Evolutionary conservation across 2,113 vertebrate species (phyloP).

Genomic region (Phaethornis superciliosus): DNA sequence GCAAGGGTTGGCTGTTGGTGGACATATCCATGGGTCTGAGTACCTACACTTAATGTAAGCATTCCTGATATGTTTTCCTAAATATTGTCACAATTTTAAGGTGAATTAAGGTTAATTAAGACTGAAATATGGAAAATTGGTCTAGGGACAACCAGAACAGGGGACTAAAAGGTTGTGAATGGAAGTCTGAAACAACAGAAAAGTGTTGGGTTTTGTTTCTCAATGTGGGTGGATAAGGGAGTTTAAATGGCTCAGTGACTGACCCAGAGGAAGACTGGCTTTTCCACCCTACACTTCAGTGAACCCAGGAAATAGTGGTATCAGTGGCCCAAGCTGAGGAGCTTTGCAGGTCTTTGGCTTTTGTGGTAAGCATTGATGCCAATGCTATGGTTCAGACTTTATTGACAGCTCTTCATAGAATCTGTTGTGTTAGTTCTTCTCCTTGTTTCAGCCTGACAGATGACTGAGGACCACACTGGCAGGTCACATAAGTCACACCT

Average conservation of each 20-base stretch:
- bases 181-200: neutral
- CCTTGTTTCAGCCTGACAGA: neutral
- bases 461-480: neutral
- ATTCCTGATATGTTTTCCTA: neutral
- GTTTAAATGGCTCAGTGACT: neutral
- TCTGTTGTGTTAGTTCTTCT: neutral
- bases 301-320: neutral
- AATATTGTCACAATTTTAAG: neutral
- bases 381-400: neutral
- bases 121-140: neutral
- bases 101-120: neutral
- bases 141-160: neutral
- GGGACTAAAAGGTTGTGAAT: neutral
- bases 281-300: neutral
- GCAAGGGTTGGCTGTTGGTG: neutral
- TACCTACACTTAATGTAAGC: neutral
- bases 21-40: neutral
- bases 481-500: neutral
- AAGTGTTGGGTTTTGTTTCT: neutral
- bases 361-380: neutral
- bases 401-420: neutral
- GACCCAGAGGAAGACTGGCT: neutral
- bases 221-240: neutral
- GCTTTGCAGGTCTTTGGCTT: neutral
- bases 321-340: neutral